Conservation (phyloP, 2,113 vertebrate species). For the Calyptommatus sinebrachiatus region DNA sequence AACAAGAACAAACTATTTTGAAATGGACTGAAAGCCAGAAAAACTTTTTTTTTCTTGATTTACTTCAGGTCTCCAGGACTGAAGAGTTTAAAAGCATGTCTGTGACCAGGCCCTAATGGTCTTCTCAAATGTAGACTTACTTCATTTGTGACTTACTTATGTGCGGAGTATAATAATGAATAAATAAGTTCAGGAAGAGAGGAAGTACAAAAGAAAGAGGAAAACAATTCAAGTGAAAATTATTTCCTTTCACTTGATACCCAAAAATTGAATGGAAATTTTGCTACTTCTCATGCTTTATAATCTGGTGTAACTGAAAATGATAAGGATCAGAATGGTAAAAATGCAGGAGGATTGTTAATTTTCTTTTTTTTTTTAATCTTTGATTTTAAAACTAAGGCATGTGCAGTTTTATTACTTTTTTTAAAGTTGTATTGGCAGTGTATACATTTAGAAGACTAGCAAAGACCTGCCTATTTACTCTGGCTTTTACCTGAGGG, state of each 20-base stretch:
- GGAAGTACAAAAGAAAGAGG: not conserved
- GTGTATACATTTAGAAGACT: no score
- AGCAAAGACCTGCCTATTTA: no score
- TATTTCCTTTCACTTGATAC: not conserved
- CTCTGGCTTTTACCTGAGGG: no score
- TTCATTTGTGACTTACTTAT: no score
- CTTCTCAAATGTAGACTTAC: no score
- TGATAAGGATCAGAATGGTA: not conserved
- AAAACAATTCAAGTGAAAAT: not conserved
- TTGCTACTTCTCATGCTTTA: not conserved
- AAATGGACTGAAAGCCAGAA: no score
- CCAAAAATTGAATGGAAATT: not conserved
- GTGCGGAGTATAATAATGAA: not conserved
- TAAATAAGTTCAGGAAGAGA: not conserved
- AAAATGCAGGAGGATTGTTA: not conserved
- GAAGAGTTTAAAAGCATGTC: no score
- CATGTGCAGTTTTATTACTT: not conserved
- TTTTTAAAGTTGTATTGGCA: not conserved
- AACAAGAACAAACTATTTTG: no score
- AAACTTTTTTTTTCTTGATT: no score
- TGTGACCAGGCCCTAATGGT: no score
- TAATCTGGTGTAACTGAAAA: not conserved
- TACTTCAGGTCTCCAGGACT: no score
- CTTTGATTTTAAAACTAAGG: not conserved
- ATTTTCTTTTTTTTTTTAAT: not conserved